Conservation (phyloP, 2,888 invertebrate species). For the Andrena marginata region DNA sequence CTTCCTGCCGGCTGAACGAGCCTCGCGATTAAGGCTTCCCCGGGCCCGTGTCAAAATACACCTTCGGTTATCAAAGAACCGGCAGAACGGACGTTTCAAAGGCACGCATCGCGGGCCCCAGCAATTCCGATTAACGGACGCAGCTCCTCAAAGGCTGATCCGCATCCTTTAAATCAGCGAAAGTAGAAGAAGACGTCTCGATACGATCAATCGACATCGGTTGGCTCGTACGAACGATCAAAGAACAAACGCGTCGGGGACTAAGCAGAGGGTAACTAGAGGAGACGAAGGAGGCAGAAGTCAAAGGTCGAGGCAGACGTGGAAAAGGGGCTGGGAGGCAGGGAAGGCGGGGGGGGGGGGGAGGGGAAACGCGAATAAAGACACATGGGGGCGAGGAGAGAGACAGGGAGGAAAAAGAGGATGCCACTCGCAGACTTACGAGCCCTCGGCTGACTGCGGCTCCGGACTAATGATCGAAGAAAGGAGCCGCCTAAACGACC, state of each 20-base stretch:
- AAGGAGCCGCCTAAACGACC: slow-evolving; percentile 84
- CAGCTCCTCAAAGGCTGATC: too few relatives aligned
- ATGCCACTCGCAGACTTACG: slow-evolving; percentile 68
- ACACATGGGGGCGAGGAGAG: slow-evolving; percentile 42
- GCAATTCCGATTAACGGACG: background rate
- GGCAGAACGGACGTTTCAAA: background rate
- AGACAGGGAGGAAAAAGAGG: slow-evolving; percentile 56
- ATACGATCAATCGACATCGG: background rate
- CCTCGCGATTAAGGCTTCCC: slow-evolving; percentile 18
- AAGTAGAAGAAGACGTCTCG: background rate
- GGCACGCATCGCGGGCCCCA: background rate
- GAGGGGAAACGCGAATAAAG: slow-evolving; percentile 56
- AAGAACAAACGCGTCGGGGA: slow-evolving; percentile 7
- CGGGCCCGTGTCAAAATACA: slow-evolving; percentile 72
- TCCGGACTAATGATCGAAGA: slow-evolving; percentile 82
- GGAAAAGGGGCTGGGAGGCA: slow-evolving; percentile 12
- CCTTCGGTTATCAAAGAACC: background rate
- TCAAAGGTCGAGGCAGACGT: slow-evolving; percentile 34
- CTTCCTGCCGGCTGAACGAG: slow-evolving; percentile 43
- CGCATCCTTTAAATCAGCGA: too few relatives aligned
- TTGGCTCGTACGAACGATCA: background rate
- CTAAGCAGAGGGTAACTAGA: background rate
- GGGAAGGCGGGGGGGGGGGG: background rate
- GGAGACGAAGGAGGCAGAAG: slow-evolving; percentile 23
- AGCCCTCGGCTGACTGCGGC: slow-evolving; percentile 65